Evolutionary conservation across 2,797 vertebrate genomes (phyloP).

Genomic region (Xenentodon cancila): DNA sequence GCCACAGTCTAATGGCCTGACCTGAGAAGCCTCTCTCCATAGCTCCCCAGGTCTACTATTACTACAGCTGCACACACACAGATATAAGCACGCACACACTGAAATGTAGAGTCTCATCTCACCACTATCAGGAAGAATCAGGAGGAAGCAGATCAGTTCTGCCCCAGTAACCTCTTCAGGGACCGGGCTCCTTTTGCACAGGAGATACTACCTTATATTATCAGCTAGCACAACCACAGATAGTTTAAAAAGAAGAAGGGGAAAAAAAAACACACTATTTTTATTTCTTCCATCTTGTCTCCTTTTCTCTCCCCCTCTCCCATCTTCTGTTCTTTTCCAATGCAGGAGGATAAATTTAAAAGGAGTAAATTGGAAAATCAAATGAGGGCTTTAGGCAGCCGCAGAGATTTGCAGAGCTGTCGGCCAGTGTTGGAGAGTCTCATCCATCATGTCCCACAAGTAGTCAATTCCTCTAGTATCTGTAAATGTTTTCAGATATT

Average conservation of each 20-base stretch:
- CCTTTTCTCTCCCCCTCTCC: conserved; percentile 34
- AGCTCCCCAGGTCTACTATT: conserved; percentile 68
- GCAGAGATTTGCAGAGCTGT: conserved; percentile 99
- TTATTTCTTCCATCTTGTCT: conserved; percentile 16
- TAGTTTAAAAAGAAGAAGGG: conserved; percentile 47
- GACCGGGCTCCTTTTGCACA: conserved; percentile 87
- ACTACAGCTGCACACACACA: conserved; percentile 38
- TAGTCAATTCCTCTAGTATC: conserved; percentile 99
- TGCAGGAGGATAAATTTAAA: conserved; percentile 99
- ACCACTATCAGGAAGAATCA: conserved; percentile 90
- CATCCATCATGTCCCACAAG: conserved; percentile 99
- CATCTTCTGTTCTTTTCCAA: conserved; percentile 62
- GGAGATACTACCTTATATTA: conserved; percentile 75
- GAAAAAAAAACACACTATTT: conserved; percentile 5
- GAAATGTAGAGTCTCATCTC: conserved; percentile 71
- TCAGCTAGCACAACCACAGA: conserved; percentile 65
- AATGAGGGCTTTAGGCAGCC: conserved; percentile 99
- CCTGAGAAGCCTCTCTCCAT: conserved; percentile 78
- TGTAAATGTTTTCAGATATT: conserved; percentile 99
- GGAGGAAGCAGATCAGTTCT: conserved; percentile 99
- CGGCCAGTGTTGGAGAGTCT: conserved; percentile 96
- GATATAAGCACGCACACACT: conserved; percentile 21
- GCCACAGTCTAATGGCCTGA: conserved; percentile 93
- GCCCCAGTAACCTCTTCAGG: conserved; percentile 97
- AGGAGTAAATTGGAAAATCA: conserved; percentile 99